Percentiles rank a stretch among this genome's conserved stretches.
These are phyloP conservation scores for Sakesphorus luctuosus DNA, from an alignment of 2,113 vertebrate species.

Conservation along the genomic window DNA sequence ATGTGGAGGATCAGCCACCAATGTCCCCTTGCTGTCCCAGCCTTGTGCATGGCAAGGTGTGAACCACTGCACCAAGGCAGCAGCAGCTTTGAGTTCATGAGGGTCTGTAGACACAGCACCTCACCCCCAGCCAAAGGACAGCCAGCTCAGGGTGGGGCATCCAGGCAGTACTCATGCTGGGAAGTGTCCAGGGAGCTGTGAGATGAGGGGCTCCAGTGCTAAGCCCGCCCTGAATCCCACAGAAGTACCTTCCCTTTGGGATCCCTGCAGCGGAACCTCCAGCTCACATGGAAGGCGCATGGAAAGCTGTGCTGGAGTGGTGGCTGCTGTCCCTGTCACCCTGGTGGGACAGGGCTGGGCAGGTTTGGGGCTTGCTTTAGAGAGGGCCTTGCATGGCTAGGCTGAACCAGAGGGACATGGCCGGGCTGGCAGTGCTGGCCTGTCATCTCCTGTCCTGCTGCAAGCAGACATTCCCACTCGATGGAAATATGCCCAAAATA, in stretches of 20 bases:
- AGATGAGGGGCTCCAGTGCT: neutral
- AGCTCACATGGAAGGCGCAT: fast-evolving
- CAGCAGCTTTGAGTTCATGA: neutral
- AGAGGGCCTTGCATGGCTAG: neutral
- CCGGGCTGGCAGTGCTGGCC: neutral
- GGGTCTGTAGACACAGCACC: neutral
- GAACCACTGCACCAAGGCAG: neutral
- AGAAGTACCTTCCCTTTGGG: neutral
- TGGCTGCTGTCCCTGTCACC: neutral
- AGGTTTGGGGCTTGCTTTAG: neutral
- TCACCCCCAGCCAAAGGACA: neutral
- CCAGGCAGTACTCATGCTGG: neutral
- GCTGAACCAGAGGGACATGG: neutral
- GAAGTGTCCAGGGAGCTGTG: neutral
- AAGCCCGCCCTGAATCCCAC: neutral
- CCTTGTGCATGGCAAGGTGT: neutral
- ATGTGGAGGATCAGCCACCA: neutral
- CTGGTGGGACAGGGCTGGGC: neutral
- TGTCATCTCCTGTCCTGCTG: slow-evolving; percentile 25
- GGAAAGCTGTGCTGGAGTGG: neutral
- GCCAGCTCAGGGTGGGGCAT: neutral
- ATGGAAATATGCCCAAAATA: slow-evolving; percentile 77
- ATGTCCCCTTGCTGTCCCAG: neutral
- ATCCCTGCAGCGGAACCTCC: neutral
- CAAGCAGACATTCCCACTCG: neutral